Base-by-base conservation (phyloP, 2,888 invertebrate species). In the Elegia similella region DNA sequence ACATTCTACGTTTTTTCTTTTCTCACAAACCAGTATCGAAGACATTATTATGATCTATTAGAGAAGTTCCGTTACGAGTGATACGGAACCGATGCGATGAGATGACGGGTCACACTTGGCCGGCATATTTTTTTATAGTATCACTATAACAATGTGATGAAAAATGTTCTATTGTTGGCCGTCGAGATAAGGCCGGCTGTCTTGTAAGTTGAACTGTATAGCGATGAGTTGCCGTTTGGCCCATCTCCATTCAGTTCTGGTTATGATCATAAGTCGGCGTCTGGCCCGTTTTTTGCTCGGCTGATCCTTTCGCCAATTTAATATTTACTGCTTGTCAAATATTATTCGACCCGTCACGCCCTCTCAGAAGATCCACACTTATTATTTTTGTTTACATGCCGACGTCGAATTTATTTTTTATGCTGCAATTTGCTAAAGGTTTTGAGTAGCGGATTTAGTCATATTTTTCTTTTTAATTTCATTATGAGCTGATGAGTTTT, bases 251-350 rank as follows among this genome's bases (percentile, higher is more conserved):
- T 73, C 71, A 62, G 72, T 80, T 82, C 78, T 80, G 76, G 72
- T 80, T 82, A 79, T 80, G 76, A 78, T 75, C 77, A 72, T 63
- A 64, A 67, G 77, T 75, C 71, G 66, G 70, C 66, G 68, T 74
- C 71, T 73, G 70, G 70, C 70, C 72, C 56, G 67, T 74, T 82
- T 83, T 83, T 82, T 80, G 75, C 69, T 65, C 65, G 68, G 65
- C 62, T 72, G 70, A 79, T 80, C 75, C 77, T 80, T 79, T 76
- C 77, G 70, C 77, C 77, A 82, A 82, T 84, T 84, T 84, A 77
- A 82, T 83, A 84, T 87, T 86, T 82, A 86, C 81, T 78, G 83
- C 84, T 78, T 80, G 80, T 82, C 81, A 84, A 86, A 82, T 80
- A 84, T 82, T 82, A 84, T 83, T 81, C 73, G 73, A 67, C 69